Percentiles rank a stretch among this genome's conserved stretches.
These are phyloP conservation scores for Mallotus villosus DNA, from an alignment of 2,797 vertebrate genomes.

Conservation along the genomic window DNA sequence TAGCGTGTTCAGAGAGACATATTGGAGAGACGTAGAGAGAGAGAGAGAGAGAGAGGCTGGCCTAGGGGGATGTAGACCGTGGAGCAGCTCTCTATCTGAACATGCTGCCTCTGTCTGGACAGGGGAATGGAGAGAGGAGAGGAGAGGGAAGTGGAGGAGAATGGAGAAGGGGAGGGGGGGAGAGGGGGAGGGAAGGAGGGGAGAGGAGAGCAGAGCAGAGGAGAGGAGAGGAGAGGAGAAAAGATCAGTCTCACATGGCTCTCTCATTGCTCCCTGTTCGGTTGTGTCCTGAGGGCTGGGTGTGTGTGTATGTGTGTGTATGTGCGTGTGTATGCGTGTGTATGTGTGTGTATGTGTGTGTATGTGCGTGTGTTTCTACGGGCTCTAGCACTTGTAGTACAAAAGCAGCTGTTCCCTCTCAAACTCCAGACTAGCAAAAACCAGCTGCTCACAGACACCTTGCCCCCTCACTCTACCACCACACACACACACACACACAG, in stretches of 20 bases:
- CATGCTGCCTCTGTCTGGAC: no score
- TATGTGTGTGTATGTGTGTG: neutral
- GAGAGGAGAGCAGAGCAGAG: no score
- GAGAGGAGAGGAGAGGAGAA: no score
- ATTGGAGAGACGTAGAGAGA: neutral
- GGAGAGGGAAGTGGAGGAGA: no score
- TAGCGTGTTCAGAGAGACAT: no score
- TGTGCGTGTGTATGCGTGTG: constrained; percentile 6
- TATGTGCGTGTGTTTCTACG: neutral
- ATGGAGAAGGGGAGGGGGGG: no score
- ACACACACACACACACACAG: neutral
- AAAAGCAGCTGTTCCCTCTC: constrained; percentile 5
- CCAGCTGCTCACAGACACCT: neutral
- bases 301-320: constrained; percentile 6
- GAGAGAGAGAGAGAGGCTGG: neutral
- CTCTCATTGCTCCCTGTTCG: no score
- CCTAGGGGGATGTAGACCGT: neutral
- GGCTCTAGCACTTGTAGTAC: neutral
- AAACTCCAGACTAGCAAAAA: constrained; percentile 1
- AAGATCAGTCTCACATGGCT: no score
- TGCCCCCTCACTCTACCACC: neutral
- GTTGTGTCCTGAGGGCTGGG: neutral
- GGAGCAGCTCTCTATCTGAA: neutral
- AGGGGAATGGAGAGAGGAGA: neutral
- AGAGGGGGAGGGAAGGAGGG: no score